Percentiles rank a stretch among this genome's conserved stretches.
Conservation (phyloP, 2,113 vertebrate genomes). For the Meriones unguiculatus region DNA sequence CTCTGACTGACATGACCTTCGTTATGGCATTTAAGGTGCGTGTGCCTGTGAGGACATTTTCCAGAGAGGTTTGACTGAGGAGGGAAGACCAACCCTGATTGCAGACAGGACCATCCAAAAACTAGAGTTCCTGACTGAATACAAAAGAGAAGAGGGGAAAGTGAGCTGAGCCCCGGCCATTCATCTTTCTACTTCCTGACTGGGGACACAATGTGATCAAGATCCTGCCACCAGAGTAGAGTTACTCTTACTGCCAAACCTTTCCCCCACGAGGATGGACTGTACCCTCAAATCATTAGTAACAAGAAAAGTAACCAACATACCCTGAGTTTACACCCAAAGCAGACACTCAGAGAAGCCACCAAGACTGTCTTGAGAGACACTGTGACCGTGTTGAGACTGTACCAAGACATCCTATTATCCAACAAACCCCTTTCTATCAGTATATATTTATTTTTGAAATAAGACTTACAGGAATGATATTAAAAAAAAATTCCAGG, state of each 20-base stretch:
- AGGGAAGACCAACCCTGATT: background rate
- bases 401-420: background rate
- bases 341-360: background rate
- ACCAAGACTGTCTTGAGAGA: background rate
- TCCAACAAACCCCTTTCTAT: background rate
- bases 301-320: background rate
- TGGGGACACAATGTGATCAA: too few relatives aligned
- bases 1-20: background rate
- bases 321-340: background rate
- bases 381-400: background rate
- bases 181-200: background rate
- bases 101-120: background rate
- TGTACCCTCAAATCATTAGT: background rate
- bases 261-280: background rate
- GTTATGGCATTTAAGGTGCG: background rate
- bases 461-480: background rate
- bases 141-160: background rate
- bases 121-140: background rate
- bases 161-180: background rate
- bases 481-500: background rate
- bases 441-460: background rate
- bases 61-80: background rate
- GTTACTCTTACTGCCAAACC: background rate
- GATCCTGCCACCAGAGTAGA: background rate
- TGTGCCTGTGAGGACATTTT: background rate